Base-by-base conservation (phyloP, 2,888 invertebrate species). In the Apamea sordens region DNA sequence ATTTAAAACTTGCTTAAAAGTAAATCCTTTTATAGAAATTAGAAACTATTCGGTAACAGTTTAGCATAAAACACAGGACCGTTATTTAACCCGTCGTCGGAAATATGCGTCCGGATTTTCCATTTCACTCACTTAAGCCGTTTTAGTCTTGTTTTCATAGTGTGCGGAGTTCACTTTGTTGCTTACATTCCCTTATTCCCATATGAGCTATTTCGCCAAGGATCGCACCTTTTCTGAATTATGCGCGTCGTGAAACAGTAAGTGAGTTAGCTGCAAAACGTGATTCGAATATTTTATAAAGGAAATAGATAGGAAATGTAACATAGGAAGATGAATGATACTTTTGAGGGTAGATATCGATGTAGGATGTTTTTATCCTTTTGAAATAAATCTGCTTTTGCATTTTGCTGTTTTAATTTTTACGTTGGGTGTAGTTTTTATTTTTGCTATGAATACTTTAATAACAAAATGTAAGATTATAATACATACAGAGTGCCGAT, bases 221-320 rank as follows among this genome's bases (percentile, higher is more conserved):
- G 67, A 74, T 83, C 74, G 64, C 61, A 78, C 68, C 79, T 88
- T 77, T 73, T 71, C 65, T 36, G 56, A 68, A 82, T 81, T 77
- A 88, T 86, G 79, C 63, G 59, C 63, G 47, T 77, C 59, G 44
- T 53, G 50, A 47, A 77, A 41, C 64, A 56, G 68, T 73, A 72
- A 84, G 70, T 80, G 80, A 76, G 78, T 80, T 80, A 70, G 82
- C 67, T 76, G 64, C 47, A 72, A 73, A 70, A 79, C 77, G 77
- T 88, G 80, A 86, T 86, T 64, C 67, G 71, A 74, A 77, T 83
- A 79, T 77, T 73, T 61, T 68, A 68, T 76, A 50, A 50, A 13
- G 18, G 44, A 7, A 41, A 72, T 64, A 44, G 59, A 67, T 64
- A 73, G 53, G 21, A 70, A 56, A 15, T 24, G n/a, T 50, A 13